A percentile compares a stretch with the other conserved stretches of the same genome.
phyloP scores from a whole-genome alignment of 2,888 invertebrate species.

The Cryptops parisi region DNA sequence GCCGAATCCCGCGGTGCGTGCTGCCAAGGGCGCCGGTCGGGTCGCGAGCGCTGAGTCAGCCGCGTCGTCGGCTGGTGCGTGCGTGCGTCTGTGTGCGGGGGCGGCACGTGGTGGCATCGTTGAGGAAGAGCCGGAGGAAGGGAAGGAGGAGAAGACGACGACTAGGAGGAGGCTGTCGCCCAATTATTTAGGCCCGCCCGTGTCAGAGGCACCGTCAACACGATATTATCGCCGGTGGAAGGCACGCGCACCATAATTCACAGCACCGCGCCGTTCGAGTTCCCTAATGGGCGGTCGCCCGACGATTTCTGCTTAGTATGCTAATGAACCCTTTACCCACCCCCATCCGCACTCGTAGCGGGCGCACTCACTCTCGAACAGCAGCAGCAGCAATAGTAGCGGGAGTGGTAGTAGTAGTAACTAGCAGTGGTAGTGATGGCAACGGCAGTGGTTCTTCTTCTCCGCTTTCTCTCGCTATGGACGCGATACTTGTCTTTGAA shows the following conservation, averaged over 20 bases:
- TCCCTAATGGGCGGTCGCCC: conserved; percentile 9
- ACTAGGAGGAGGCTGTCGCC: no score
- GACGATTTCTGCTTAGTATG: conserved; percentile 15
- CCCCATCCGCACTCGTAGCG: no score
- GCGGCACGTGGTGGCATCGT: neutral
- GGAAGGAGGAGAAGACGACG: no score
- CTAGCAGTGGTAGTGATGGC: no score
- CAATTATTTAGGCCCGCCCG: conserved; percentile 14
- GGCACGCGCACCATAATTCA: conserved; percentile 14
- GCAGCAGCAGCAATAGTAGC: no score
- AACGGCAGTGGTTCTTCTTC: no score
- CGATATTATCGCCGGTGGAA: conserved; percentile 14
- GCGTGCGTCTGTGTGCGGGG: neutral
- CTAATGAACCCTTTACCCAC: conserved; percentile 13
- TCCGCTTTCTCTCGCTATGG: conserved; percentile 10
- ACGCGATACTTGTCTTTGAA: conserved; percentile 15
- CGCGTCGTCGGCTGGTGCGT: neutral
- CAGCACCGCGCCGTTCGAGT: neutral
- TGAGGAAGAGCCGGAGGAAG: no score
- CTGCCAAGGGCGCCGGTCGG: no score
- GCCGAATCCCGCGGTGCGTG: no score
- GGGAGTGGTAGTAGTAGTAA: no score
- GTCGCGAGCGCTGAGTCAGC: conserved; percentile 2
- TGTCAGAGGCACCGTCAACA: conserved; percentile 16
- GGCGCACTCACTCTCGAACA: no score